phyloP scores from a whole-genome alignment of 2,888 invertebrate genomes.

The Cabera pusaria region DNA sequence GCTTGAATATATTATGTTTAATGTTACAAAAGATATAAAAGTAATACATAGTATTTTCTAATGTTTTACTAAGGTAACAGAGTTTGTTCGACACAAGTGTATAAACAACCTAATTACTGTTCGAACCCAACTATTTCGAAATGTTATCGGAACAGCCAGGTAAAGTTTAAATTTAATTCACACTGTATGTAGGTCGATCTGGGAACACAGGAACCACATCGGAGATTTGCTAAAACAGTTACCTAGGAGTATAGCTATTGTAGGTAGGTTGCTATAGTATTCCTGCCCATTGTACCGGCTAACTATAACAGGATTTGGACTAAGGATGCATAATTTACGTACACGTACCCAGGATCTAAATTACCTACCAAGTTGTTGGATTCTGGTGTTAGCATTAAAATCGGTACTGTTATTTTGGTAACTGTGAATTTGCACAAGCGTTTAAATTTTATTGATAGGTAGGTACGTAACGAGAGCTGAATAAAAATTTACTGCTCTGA shows the following conservation, averaged over 20 bases:
- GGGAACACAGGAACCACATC: slow-evolving; percentile 6
- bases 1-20: too few species aligned
- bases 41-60: too few species aligned
- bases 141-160: background rate
- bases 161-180: slow-evolving; percentile 12
- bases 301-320: slow-evolving; percentile 17
- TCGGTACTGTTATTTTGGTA: too few species aligned
- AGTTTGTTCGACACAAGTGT: too few species aligned
- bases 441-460: too few species aligned
- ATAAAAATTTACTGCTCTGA: too few species aligned
- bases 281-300: slow-evolving; percentile 17
- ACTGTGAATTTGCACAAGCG: too few species aligned
- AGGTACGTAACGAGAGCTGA: too few species aligned
- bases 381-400: too few species aligned
- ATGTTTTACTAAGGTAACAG: too few species aligned
- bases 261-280: slow-evolving; percentile 29
- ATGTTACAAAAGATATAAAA: too few species aligned
- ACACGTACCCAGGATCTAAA: slow-evolving; percentile 5
- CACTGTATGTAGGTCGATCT: slow-evolving; percentile 6
- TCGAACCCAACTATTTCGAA: background rate
- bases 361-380: slow-evolving; percentile 5
- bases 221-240: slow-evolving; percentile 29
- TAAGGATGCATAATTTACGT: slow-evolving; percentile 13
- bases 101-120: background rate
- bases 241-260: too few species aligned